Conservation (phyloP, 2,797 vertebrate genomes). For the Discoglossus pictus region DNA sequence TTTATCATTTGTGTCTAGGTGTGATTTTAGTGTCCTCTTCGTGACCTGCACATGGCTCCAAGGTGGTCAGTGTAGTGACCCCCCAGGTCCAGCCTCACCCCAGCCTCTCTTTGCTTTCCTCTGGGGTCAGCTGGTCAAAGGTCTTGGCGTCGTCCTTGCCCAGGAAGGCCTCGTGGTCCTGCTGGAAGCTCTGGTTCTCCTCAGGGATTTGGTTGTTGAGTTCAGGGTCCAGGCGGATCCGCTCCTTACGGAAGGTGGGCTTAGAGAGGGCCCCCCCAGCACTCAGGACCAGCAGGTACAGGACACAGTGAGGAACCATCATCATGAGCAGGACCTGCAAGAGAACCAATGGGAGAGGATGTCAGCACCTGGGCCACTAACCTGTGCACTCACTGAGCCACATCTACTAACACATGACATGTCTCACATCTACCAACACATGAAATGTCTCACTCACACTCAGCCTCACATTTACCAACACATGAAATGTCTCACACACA, state of each 20-base stretch:
- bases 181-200: constrained; percentile 86
- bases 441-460: no score
- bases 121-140: constrained; percentile 91
- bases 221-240: constrained; percentile 77
- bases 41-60: no score
- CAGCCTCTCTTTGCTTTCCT: constrained; percentile 88
- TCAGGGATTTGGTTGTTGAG: constrained; percentile 73
- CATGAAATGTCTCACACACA: no score
- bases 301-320: constrained; percentile 65
- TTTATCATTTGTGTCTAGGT: no score
- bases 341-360: constrained; percentile 18
- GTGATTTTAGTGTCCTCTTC: no score
- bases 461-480: no score
- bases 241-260: constrained; percentile 85
- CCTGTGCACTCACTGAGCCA: neutral
- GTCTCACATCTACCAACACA: no score
- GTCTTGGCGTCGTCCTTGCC: constrained; percentile 91
- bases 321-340: constrained; percentile 21
- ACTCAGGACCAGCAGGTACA: constrained; percentile 66
- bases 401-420: no score
- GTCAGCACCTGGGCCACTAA: neutral
- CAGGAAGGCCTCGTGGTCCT: constrained; percentile 95
- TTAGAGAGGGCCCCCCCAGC: constrained; percentile 67
- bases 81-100: constrained; percentile 87
- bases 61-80: no score